Percentiles rank a stretch among this genome's conserved stretches.
These are phyloP conservation scores for Dromococcyx pavoninus DNA, from an alignment of 2,797 vertebrate species.

Conservation along the genomic window DNA sequence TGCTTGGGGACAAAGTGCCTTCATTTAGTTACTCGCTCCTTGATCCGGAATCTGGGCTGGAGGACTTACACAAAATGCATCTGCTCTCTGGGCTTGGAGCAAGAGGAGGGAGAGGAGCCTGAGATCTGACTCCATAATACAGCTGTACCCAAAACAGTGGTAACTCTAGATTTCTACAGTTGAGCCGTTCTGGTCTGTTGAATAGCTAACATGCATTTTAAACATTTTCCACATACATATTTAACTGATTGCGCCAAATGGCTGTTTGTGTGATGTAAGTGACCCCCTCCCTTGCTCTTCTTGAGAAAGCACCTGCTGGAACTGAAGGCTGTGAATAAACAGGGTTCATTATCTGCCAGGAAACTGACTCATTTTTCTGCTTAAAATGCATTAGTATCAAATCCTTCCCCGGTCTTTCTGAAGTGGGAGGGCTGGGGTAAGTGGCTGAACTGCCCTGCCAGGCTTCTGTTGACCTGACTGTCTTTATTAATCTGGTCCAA, in stretches of 20 bases:
- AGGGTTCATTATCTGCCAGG: constrained; percentile 57
- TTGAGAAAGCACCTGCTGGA: constrained; percentile 65
- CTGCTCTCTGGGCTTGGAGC: not conserved
- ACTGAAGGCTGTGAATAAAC: constrained; percentile 47
- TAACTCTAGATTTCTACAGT: constrained; percentile 34
- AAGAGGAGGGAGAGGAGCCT: not conserved
- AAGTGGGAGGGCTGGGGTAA: constrained; percentile 10
- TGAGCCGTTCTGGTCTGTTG: constrained; percentile 39
- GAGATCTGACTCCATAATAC: not conserved
- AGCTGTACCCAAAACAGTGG: constrained; percentile 22
- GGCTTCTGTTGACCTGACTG: not conserved
- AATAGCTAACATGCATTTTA: constrained; percentile 42
- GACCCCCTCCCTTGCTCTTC: constrained; percentile 45
- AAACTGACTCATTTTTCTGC: constrained; percentile 67
- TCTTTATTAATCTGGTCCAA: not conserved
- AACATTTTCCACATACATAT: constrained; percentile 39
- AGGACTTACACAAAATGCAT: not conserved
- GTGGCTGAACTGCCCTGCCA: not conserved
- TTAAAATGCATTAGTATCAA: constrained; percentile 45
- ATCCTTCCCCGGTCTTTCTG: constrained; percentile 40
- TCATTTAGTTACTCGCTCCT: not conserved
- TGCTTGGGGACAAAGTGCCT: not conserved
- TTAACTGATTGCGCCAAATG: constrained; percentile 54
- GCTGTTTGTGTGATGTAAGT: constrained; percentile 51
- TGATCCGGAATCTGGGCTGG: not conserved